phyloP scores from a whole-genome alignment of 2,113 vertebrate genomes.

The Malaclemys terrapin region DNA sequence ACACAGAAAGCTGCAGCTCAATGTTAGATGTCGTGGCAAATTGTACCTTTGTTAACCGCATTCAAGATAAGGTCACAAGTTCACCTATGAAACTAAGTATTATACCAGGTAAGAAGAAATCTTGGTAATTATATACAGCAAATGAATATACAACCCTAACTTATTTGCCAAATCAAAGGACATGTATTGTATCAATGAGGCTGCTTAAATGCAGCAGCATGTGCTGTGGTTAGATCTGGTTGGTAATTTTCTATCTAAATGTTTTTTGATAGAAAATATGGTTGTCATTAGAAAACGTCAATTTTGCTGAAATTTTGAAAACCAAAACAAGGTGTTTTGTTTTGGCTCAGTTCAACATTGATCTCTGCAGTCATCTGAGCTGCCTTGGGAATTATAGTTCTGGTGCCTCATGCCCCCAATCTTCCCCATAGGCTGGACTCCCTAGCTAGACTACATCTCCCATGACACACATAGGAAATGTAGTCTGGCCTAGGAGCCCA shows the following conservation, averaged over 20 bases:
- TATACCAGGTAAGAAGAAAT: conserved; percentile 67
- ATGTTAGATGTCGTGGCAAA: rapidly evolving
- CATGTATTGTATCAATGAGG: not conserved
- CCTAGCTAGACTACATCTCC: not conserved
- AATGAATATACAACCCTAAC: not conserved
- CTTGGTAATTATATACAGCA: not conserved
- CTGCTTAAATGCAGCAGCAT: not conserved
- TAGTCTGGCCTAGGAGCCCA: not conserved
- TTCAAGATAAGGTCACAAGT: conserved; percentile 47
- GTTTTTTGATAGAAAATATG: not conserved
- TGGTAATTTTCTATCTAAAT: not conserved
- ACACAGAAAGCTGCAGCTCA: not conserved
- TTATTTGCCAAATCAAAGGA: not conserved
- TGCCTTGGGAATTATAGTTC: not conserved
- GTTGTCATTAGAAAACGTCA: not conserved
- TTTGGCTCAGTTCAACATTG: not conserved
- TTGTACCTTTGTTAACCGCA: conserved; percentile 68
- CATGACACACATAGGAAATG: not conserved
- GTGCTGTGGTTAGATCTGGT: not conserved
- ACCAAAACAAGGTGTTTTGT: not conserved
- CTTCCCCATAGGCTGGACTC: not conserved
- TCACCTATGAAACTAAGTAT: conserved; percentile 36
- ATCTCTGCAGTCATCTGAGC: not conserved
- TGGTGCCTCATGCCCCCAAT: not conserved
- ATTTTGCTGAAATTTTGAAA: not conserved